Conservation (phyloP, 2,797 vertebrate species). For the Nannoperca australis region DNA sequence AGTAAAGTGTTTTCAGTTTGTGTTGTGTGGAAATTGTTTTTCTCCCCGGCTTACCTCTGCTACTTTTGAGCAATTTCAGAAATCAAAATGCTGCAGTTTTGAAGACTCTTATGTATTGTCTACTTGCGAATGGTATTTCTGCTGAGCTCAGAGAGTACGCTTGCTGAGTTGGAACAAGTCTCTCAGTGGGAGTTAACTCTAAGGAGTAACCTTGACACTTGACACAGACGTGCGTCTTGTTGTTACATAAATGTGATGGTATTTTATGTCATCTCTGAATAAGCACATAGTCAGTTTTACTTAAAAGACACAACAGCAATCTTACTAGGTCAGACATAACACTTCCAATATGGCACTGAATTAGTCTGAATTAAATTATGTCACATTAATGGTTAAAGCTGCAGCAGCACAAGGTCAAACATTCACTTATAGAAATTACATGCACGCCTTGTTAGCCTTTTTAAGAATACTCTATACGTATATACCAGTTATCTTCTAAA, state of each 20-base stretch:
- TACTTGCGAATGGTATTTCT: constrained; percentile 22
- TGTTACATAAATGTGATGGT: background rate
- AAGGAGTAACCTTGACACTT: background rate
- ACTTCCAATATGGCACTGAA: background rate
- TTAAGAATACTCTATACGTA: background rate
- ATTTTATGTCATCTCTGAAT: constrained; percentile 1
- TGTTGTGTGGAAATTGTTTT: constrained; percentile 64
- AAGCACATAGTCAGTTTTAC: background rate
- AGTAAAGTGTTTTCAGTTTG: constrained; percentile 62
- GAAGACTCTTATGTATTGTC: constrained; percentile 35
- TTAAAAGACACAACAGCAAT: background rate
- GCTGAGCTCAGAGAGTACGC: constrained; percentile 17
- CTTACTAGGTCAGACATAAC: background rate
- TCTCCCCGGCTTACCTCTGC: constrained; percentile 40
- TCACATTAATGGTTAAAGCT: background rate
- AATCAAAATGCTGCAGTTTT: constrained; percentile 51
- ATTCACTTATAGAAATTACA: background rate
- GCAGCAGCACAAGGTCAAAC: background rate
- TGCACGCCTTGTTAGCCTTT: background rate
- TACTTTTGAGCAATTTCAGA: constrained; percentile 48
- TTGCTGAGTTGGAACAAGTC: background rate
- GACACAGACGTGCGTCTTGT: background rate
- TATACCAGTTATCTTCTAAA: background rate
- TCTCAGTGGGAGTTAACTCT: constrained; percentile 4
- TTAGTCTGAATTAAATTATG: background rate